Base-by-base conservation (phyloP, 2,888 invertebrate genomes). In the Polyommatus icarus region DNA sequence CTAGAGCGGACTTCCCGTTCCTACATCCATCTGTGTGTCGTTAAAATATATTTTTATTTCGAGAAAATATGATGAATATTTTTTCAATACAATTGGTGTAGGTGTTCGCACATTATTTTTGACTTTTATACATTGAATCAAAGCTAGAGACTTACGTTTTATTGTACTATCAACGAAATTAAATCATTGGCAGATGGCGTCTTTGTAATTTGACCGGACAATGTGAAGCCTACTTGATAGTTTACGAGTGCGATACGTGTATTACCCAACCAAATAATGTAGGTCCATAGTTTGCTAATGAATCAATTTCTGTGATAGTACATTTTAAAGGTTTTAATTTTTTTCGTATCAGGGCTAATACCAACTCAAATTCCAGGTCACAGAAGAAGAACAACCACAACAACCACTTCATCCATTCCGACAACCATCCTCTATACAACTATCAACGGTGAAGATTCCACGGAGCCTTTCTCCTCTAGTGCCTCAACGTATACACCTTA, bases 381-480 rank as follows among this genome's bases (percentile, higher is more conserved):
- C 83, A 90, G 92, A 84, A 91, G 93, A 91, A 93, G 92, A 91
- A 92, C 92, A n/a, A 67, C 67, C 6, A 89, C 91, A 77, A 83
- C 84, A 8, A 82, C 83, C 3, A 84, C 84, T 20, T 86, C 89
- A 0, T 88, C 91, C 79, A 87, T 90, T 20, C 86, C 86, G 83
- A 87, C 89, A 77, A 88, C 87, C 82, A 81, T 88, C 29, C 83
- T 85, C 6, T 88, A 87, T 80, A 88, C 91, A 78, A 84, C 84
- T 81, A 80, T 83, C 75, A 87, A 86, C 76, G 85, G 80, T 80
- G 87, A 90, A 75, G 86, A 85, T 76, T 83, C 85, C 8, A 90
- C 90, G 36, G 90, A 90, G 82, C 80, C 85, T 12, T 86, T 83
- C 67, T 84, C 86, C 76, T 88, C 90, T 73, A 89, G 87, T 83